A percentile compares a stretch with the other conserved stretches of the same genome.
These are phyloP conservation scores for Biston betularia DNA, from an alignment of 2,888 invertebrate genomes.

Conservation along the genomic window DNA sequence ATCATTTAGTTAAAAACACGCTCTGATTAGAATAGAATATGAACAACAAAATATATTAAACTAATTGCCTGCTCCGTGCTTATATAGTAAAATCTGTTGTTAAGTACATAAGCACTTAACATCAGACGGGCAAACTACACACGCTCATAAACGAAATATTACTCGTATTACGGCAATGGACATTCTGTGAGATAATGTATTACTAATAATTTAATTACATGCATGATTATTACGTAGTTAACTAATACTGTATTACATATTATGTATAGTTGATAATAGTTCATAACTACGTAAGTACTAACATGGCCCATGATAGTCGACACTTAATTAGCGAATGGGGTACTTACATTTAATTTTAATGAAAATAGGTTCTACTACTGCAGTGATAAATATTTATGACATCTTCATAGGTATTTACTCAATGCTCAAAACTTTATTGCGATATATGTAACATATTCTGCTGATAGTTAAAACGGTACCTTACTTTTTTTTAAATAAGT, in stretches of 20 bases:
- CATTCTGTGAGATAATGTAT: slow-evolving; percentile 9
- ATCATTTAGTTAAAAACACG: too few species aligned
- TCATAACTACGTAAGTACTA: too few species aligned
- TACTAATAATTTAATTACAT: slow-evolving; percentile 23
- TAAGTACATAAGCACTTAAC: neutral
- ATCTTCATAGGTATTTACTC: too few species aligned
- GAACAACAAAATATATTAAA: too few species aligned
- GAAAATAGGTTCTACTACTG: too few species aligned
- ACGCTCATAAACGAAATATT: slow-evolving; percentile 10
- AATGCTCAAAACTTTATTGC: too few species aligned
- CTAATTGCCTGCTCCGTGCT: too few species aligned
- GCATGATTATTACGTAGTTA: slow-evolving; percentile 19
- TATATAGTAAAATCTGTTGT: neutral
- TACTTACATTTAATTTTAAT: neutral
- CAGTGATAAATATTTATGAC: too few species aligned
- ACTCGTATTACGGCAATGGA: neutral
- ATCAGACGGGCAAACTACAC: neutral
- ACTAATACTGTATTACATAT: slow-evolving; percentile 6
- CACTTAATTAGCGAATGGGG: neutral
- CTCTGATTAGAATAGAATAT: too few species aligned
- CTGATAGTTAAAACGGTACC: too few species aligned
- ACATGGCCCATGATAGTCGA: neutral
- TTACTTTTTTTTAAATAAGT: too few species aligned
- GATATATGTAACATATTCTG: too few species aligned
- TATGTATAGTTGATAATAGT: neutral